phyloP scores from a whole-genome alignment of 2,888 invertebrate species.

The Caenorhabditis sp. region DNA sequence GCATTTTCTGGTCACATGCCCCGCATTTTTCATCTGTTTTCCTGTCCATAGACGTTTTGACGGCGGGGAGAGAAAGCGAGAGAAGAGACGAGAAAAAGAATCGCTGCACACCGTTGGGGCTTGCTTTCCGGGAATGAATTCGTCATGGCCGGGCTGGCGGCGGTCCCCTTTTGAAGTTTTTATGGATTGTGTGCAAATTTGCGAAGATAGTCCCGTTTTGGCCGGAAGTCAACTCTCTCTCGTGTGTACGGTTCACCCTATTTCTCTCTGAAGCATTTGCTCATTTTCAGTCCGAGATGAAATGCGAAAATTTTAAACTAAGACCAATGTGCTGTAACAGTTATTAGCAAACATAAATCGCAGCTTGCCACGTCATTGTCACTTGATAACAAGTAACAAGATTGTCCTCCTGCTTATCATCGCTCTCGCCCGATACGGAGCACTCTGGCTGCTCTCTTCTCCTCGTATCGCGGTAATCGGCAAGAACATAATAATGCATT shows the following conservation, averaged over 20 bases:
- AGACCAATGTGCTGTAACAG: not conserved
- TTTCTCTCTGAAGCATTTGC: too few species aligned
- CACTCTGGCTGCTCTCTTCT: not conserved
- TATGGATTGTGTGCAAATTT: constrained; percentile 18
- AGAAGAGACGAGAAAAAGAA: constrained; percentile 25
- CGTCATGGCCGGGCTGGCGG: constrained; percentile 13
- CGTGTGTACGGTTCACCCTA: too few species aligned
- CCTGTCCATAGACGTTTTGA: constrained; percentile 40
- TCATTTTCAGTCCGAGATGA: too few species aligned
- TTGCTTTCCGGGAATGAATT: constrained; percentile 37
- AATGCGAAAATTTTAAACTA: too few species aligned
- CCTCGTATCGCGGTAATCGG: not conserved
- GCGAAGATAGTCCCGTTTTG: not conserved
- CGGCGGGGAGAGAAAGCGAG: constrained; percentile 23
- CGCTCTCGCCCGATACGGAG: not conserved
- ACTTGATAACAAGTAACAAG: constrained; percentile 38
- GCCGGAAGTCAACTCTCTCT: too few species aligned
- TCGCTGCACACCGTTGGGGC: constrained; percentile 38
- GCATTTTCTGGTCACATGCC: constrained; percentile 46
- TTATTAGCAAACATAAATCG: not conserved
- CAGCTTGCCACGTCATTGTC: constrained; percentile 12
- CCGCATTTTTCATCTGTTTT: constrained; percentile 57
- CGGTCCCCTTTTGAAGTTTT: constrained; percentile 37
- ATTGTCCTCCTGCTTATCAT: constrained; percentile 12
- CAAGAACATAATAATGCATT: constrained; percentile 39